Evolutionary conservation across 2,113 vertebrate species (phyloP).

Genomic region (Perccottus glenii): DNA sequence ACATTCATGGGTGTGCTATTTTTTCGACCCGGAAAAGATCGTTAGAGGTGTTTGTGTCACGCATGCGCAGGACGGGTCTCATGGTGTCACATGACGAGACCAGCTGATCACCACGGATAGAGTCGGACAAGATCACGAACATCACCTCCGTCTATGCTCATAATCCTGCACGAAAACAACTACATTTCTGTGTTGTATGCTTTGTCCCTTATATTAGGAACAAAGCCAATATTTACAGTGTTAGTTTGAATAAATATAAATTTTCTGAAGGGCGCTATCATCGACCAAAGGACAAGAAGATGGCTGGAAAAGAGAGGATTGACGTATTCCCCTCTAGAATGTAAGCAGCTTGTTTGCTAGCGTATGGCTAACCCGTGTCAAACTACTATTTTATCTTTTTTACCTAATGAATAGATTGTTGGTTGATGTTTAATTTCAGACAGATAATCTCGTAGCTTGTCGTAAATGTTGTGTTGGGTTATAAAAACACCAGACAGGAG

Average conservation of each 20-base stretch:
- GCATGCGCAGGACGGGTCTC: constrained; percentile 34
- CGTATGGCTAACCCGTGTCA: constrained; percentile 38
- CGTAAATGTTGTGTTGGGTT: not conserved
- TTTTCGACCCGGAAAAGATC: constrained; percentile 71
- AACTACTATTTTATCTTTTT: constrained; percentile 6
- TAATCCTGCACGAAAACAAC: constrained; percentile 31
- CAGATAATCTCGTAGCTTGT: not conserved
- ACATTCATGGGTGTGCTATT: constrained; percentile 53
- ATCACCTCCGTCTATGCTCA: constrained; percentile 9
- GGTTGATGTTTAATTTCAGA: not conserved
- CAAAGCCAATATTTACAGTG: fast-evolving
- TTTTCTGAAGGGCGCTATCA: not conserved
- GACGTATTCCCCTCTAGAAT: constrained; percentile 97
- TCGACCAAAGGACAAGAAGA: constrained; percentile 75
- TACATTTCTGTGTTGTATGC: fast-evolving
- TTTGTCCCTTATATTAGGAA: not conserved
- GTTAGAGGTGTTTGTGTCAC: not conserved
- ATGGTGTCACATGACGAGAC: constrained; percentile 64
- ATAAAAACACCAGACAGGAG: not conserved
- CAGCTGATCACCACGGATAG: constrained; percentile 70
- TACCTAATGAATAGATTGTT: too few species aligned
- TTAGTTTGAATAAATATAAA: not conserved
- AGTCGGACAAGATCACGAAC: constrained; percentile 60
- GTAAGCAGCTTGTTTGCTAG: constrained; percentile 81
- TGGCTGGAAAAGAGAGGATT: constrained; percentile 96